phyloP scores from a whole-genome alignment of 1,140 invertebrate genomes.

The Tetranychus urticae region DNA sequence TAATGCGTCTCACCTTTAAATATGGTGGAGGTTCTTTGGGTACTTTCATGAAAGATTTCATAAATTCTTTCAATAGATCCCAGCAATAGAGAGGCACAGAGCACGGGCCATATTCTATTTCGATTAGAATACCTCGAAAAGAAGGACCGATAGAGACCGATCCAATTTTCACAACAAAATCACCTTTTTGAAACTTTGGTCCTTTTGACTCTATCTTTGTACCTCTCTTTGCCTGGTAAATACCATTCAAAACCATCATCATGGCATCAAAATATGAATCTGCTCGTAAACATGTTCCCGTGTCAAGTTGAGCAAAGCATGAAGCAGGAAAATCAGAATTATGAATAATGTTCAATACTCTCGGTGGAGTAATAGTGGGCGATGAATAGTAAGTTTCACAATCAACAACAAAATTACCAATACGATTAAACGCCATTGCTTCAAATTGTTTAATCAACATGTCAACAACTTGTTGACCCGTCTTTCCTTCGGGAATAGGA shows the following conservation, averaged over 20 bases:
- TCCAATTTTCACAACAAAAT: constrained; percentile 82
- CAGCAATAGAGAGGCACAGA: constrained; percentile 61
- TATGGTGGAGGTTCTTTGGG: constrained; percentile 14
- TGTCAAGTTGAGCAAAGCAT: constrained; percentile 74
- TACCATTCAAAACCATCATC: constrained; percentile 63
- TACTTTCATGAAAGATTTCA: constrained; percentile 53
- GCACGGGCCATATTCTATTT: constrained; percentile 80
- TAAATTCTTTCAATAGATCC: constrained; percentile 71
- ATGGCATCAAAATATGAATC: constrained; percentile 76
- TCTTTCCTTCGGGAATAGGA: constrained; percentile 13
- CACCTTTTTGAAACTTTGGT: constrained; percentile 65
- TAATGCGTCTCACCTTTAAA: constrained; percentile 28
- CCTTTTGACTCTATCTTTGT: constrained; percentile 64
- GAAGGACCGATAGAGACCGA: constrained; percentile 72
- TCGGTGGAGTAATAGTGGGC: constrained; percentile 29
- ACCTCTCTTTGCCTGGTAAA: constrained; percentile 65
- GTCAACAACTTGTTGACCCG: constrained; percentile 30
- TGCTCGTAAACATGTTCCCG: constrained; percentile 41
- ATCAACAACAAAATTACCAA: constrained; percentile 72
- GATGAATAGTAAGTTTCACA: constrained; percentile 75
- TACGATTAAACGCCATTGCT: constrained; percentile 55
- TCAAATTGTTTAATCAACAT: constrained; percentile 56
- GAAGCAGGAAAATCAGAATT: constrained; percentile 85
- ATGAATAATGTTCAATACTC: constrained; percentile 67
- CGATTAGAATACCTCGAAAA: constrained; percentile 73